Conservation (phyloP, 2,113 vertebrate genomes). For the Montifringilla adamsi region DNA sequence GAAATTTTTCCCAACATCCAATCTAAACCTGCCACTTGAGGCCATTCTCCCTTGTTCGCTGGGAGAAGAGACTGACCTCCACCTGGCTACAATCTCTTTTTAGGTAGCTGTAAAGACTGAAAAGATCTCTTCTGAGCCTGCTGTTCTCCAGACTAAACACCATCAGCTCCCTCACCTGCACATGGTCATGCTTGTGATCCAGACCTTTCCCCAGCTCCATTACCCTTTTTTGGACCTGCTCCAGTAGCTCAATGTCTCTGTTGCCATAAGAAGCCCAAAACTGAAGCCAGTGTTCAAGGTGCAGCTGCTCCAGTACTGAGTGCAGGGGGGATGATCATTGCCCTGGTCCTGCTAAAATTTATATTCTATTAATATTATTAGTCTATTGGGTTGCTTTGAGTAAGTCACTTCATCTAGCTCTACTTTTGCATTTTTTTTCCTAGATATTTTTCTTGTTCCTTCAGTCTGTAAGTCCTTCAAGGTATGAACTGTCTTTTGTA, state of each 20-base stretch:
- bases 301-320: fast-evolving
- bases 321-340: fast-evolving
- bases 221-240: not conserved
- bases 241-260: not conserved
- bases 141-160: not conserved
- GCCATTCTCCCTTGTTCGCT: not conserved
- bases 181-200: not conserved
- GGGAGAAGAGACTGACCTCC: not conserved
- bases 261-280: not conserved
- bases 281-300: not conserved
- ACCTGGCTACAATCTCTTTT: not conserved
- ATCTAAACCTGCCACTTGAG: not conserved
- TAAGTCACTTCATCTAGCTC: not conserved
- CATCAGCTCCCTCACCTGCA: not conserved
- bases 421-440: not conserved
- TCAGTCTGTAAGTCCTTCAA: not conserved
- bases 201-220: fast-evolving
- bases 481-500: not conserved
- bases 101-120: not conserved
- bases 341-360: not conserved
- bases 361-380: not conserved
- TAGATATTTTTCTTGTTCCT: not conserved
- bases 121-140: not conserved
- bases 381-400: not conserved
- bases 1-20: not conserved